Base-by-base conservation (phyloP, 2,797 vertebrate species). In the Champsocephalus esox region DNA sequence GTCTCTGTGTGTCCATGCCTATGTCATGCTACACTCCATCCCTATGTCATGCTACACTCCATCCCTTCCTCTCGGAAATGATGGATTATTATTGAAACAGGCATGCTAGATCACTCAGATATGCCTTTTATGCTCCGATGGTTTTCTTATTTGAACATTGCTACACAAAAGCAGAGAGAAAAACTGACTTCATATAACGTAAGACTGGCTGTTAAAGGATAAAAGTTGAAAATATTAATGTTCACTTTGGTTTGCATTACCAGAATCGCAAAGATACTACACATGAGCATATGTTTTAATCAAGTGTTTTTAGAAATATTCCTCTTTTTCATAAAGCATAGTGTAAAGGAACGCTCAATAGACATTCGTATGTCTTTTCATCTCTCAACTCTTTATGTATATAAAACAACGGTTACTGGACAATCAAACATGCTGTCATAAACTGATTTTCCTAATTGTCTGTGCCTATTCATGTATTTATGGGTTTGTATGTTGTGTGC, bases 131-230 rank as follows among this genome's bases (percentile, higher is more conserved):
- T 11, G 17, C 12, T 65, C 8, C 2, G 17, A 44, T 59, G 44
- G 21, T 81, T 77, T 65, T 3, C 43, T 66, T 16, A 41, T 57
- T 52, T 63, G 3, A 79, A 66, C 45, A 57, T 80, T 70, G 49
- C 68, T 21, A 43, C 17, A 43, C 13, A 44, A 38, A 43, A 56
- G 11, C 74, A 59, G 7, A 62, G 17, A 50, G 43, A 43, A 21
- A 58, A 32, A 45, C 38, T 46, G 74, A 2, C n/a, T 41, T 64
- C 10, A 28, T 21, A 12, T 5, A 34, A 48, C 34, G 17, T 9
- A 9, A 50, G 8, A 52, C 11, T n/a, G 44, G 12, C 6, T 61
- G 17, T 58, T 44, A 55, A 12, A 44, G 9, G 44, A 13, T 46
- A 38, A 17, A 50, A 19, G 16, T 32, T 17, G 19, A 19, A 4